phyloP scores from a whole-genome alignment of 64 coral and sea anemone genomes.

The Porites lutea region DNA sequence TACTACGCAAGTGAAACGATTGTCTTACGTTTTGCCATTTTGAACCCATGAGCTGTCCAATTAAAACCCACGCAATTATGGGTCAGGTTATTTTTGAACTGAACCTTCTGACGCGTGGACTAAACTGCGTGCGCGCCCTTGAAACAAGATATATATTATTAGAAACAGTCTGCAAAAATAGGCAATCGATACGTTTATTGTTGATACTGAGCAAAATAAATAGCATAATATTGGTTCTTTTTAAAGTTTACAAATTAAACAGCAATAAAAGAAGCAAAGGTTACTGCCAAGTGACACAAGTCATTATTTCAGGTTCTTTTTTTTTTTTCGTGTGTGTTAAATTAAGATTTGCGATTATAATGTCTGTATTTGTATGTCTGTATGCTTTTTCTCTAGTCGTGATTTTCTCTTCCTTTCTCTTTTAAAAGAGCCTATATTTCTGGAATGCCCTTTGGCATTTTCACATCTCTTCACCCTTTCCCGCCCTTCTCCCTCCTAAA shows the following conservation, averaged over 20 bases:
- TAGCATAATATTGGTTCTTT: not conserved
- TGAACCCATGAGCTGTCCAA: not conserved
- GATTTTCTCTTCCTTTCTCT: too few species aligned
- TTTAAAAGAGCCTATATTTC: too few species aligned
- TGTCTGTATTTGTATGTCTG: too few species aligned
- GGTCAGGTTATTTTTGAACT: not conserved
- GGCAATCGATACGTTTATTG: not conserved
- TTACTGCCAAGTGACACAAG: not conserved
- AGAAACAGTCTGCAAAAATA: not conserved
- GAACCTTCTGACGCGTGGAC: not conserved
- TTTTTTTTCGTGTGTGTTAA: too few species aligned
- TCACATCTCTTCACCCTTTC: too few species aligned
- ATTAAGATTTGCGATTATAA: too few species aligned
- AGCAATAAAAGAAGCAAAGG: not conserved
- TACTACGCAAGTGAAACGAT: not conserved
- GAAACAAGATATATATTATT: not conserved
- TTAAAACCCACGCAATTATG: not conserved
- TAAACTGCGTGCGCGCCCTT: not conserved
- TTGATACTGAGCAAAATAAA: not conserved
- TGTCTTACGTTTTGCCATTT: not conserved
- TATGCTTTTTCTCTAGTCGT: too few species aligned
- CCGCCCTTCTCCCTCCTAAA: too few species aligned
- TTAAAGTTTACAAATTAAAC: not conserved
- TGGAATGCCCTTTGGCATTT: too few species aligned
- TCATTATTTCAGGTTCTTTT: too few species aligned